Evolutionary conservation across 2,888 invertebrate species (phyloP).

Genomic region (Nomada ruficornis): DNA sequence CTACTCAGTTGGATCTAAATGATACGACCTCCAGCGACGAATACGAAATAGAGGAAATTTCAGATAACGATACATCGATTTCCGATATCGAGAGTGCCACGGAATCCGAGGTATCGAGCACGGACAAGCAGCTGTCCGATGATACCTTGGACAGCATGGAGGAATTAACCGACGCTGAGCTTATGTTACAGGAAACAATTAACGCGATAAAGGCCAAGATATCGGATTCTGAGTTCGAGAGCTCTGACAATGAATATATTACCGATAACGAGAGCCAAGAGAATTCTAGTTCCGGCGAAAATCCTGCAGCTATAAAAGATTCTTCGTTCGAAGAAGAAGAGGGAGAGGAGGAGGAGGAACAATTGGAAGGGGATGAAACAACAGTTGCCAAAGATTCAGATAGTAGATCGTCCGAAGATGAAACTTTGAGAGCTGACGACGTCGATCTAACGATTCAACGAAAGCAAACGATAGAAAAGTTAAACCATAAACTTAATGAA

Average conservation of each 20-base stretch:
- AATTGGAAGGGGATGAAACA: conserved; percentile 29
- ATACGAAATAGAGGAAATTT: conserved; percentile 40
- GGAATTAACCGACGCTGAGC: conserved; percentile 78
- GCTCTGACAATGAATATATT: conserved; percentile 51
- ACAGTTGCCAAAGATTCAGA: neutral
- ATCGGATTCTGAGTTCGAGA: conserved; percentile 79
- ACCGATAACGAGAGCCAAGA: conserved; percentile 49
- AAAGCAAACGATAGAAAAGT: neutral
- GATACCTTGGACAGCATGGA: conserved; percentile 77
- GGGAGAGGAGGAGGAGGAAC: neutral
- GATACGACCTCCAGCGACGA: conserved; percentile 42
- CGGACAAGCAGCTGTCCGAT: conserved; percentile 51
- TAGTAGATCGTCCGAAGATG: conserved; percentile 33
- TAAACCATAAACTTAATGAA: neutral
- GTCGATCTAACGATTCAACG: neutral
- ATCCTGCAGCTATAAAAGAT: conserved; percentile 6
- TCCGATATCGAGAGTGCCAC: conserved; percentile 59
- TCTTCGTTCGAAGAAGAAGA: conserved; percentile 49
- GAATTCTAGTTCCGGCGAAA: conserved; percentile 56
- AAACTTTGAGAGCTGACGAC: conserved; percentile 36
- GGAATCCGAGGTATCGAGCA: conserved; percentile 57
- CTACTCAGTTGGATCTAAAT: conserved; percentile 36
- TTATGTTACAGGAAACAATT: conserved; percentile 79
- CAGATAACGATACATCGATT: conserved; percentile 31
- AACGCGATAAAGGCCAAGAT: conserved; percentile 80